These are phyloP conservation scores for Andrena bucephala DNA, from an alignment of 2,888 invertebrate genomes.

Conservation along the genomic window DNA sequence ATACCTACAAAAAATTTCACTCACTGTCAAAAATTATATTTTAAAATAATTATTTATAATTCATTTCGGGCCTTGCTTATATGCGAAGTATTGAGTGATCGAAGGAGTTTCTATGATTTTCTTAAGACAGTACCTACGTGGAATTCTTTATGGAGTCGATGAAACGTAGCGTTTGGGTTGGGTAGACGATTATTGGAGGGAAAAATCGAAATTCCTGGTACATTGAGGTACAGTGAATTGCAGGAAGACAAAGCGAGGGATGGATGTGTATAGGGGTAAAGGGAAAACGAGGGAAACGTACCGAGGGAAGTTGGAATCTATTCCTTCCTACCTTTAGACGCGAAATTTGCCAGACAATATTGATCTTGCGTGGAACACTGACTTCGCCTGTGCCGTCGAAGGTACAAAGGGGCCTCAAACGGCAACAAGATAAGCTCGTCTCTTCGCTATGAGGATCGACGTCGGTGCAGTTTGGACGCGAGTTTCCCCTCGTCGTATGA, in stretches of 20 bases:
- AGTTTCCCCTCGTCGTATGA: conserved; percentile 54
- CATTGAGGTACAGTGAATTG: background rate
- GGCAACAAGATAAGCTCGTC: conserved; percentile 67
- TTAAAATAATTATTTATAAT: no score
- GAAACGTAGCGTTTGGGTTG: no score
- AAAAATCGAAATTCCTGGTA: conserved; percentile 5
- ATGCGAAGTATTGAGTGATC: no score
- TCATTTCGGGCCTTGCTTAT: no score
- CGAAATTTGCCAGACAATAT: conserved; percentile 69
- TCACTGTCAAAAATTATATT: no score
- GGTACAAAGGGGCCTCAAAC: conserved; percentile 67
- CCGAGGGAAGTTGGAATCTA: conserved; percentile 49
- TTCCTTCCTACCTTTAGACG: conserved; percentile 53
- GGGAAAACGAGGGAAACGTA: conserved; percentile 18
- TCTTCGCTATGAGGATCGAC: conserved; percentile 55
- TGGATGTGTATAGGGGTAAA: conserved; percentile 2
- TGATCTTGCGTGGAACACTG: conserved; percentile 63
- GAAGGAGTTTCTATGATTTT: no score
- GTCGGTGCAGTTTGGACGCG: conserved; percentile 46
- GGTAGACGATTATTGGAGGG: background rate
- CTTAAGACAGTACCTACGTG: no score
- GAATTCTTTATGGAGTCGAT: background rate
- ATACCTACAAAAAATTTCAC: no score
- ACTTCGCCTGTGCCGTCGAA: conserved; percentile 55
- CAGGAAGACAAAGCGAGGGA: background rate